phyloP scores from a whole-genome alignment of 2,797 vertebrate genomes.

The Acropternis orthonyx region DNA sequence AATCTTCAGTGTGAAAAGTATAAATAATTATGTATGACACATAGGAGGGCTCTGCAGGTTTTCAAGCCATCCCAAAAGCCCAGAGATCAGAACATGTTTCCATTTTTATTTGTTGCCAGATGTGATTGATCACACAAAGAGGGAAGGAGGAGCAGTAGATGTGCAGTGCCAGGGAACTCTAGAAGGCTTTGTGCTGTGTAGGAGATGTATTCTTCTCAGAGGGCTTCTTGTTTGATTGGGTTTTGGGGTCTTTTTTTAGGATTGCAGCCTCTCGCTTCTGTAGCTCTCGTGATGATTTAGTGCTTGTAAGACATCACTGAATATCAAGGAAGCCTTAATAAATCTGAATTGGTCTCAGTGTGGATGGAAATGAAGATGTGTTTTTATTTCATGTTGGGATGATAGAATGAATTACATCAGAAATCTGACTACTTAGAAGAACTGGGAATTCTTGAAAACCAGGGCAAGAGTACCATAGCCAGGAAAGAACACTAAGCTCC shows the following conservation, averaged over 20 bases:
- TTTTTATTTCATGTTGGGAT: slow-evolving; percentile 54
- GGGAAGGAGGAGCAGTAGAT: not conserved
- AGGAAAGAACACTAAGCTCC: not conserved
- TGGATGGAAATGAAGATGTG: slow-evolving; percentile 62
- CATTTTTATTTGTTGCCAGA: not conserved
- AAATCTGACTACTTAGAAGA: slow-evolving; percentile 31
- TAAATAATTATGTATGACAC: not conserved
- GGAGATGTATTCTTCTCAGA: slow-evolving; percentile 43
- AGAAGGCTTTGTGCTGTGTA: slow-evolving; percentile 6
- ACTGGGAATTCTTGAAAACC: slow-evolving; percentile 44
- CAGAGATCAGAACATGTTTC: not conserved
- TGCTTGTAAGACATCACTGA: slow-evolving; percentile 50
- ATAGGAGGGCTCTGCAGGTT: not conserved
- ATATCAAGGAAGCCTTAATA: slow-evolving; percentile 65
- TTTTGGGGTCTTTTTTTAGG: not conserved
- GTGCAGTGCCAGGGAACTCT: not conserved
- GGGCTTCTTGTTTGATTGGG: slow-evolving; percentile 39
- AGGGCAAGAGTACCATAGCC: not conserved
- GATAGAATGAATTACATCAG: slow-evolving; percentile 56
- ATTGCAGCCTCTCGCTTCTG: not conserved
- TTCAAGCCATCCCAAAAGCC: not conserved
- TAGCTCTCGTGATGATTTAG: slow-evolving; percentile 53
- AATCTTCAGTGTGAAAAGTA: not conserved
- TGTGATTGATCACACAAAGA: slow-evolving; percentile 40
- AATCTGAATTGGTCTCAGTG: slow-evolving; percentile 69